Percentiles rank a stretch among this genome's conserved stretches.
phyloP scores from a whole-genome alignment of 2,888 invertebrate genomes.

The Nezara viridula region DNA sequence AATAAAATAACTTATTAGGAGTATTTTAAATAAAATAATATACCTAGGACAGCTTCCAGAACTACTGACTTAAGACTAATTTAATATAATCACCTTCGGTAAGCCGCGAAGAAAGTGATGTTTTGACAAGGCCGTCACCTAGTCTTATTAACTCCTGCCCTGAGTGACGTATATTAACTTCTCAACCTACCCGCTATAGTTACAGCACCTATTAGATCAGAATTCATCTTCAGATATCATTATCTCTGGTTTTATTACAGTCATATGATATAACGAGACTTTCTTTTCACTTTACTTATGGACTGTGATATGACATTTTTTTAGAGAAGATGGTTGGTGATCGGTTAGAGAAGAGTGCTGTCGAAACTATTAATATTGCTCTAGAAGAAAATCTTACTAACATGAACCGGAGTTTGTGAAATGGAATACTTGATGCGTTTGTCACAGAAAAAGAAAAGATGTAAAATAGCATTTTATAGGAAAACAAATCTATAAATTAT shows the following conservation, averaged over 20 bases:
- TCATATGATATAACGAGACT: conserved; percentile 19
- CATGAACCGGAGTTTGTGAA: too few relatives aligned
- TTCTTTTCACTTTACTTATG: neutral
- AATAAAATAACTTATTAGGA: too few relatives aligned
- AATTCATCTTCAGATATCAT: neutral
- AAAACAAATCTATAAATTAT: too few relatives aligned
- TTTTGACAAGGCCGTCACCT: neutral
- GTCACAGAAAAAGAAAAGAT: too few relatives aligned
- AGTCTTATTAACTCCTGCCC: neutral
- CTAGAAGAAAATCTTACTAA: too few relatives aligned
- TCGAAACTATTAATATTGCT: too few relatives aligned
- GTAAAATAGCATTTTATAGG: too few relatives aligned
- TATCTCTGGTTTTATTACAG: neutral
- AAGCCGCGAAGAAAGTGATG: neutral
- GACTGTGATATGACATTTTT: neutral
- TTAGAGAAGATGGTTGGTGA: neutral
- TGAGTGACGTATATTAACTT: neutral
- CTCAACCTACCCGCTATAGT: neutral
- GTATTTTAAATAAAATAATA: too few relatives aligned
- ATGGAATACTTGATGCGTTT: too few relatives aligned
- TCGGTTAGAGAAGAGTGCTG: too few relatives aligned
- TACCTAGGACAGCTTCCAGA: too few relatives aligned
- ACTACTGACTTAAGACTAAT: neutral
- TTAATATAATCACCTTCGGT: neutral
- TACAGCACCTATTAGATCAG: neutral